phyloP scores from a whole-genome alignment of 2,888 invertebrate species.

The Mechanitis mazaeus region DNA sequence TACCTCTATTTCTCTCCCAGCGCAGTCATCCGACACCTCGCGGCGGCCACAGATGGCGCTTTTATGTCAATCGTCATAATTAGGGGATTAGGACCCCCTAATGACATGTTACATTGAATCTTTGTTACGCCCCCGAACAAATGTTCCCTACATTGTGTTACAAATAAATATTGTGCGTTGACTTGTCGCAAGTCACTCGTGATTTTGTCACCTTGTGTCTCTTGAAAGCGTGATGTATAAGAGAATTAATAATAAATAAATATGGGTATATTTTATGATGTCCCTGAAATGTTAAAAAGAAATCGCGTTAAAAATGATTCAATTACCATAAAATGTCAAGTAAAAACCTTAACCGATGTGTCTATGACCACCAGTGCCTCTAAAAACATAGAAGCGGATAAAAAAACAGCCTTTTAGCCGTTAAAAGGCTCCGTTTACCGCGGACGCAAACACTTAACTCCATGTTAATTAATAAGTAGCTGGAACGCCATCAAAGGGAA shows the following conservation, averaged over 20 bases:
- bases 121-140: constrained; percentile 69
- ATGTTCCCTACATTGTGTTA: constrained; percentile 50
- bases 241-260: constrained; percentile 4
- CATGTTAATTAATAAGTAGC: constrained; percentile 76
- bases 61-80: constrained; percentile 76
- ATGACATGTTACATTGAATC: constrained; percentile 73
- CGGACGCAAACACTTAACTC: constrained; percentile 75
- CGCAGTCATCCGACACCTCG: constrained; percentile 68
- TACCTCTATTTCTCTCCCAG: constrained; percentile 30
- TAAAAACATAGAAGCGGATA: constrained; percentile 60
- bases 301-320: constrained; percentile 45
- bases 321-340: constrained; percentile 57
- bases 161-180: constrained; percentile 60
- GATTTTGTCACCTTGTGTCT: constrained; percentile 29
- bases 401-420: constrained; percentile 70
- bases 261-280: constrained; percentile 33
- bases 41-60: constrained; percentile 70
- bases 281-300: constrained; percentile 39
- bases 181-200: constrained; percentile 42
- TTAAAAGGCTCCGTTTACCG: constrained; percentile 75
- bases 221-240: constrained; percentile 2
- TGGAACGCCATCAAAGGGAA: constrained; percentile 74
- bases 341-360: constrained; percentile 66
- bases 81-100: constrained; percentile 72
- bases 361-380: constrained; percentile 56